Evolutionary conservation across 2,888 invertebrate genomes (phyloP), one percentile per base, ranked within the genome.

Genomic region (Synergus laeviventris): DNA sequence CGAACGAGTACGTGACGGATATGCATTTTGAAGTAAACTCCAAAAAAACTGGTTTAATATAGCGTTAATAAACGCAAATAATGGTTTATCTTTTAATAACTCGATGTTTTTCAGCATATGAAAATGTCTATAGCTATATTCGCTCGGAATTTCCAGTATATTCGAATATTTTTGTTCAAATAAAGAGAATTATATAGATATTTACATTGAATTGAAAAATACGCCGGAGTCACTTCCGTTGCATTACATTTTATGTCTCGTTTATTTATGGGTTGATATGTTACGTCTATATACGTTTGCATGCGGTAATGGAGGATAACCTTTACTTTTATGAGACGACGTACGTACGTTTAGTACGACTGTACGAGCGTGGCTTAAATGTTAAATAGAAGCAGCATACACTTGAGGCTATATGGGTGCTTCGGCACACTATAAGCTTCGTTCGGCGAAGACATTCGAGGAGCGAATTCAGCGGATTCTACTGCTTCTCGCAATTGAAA

Each of bases 401-500:
- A 56, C 11, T 56, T 21, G 21, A 56, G 56, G 12, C 21, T 56
- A 4, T 56, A 56, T 56, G 56, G 56, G 56, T 21, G 21, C 21
- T 56, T 56, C 56, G 11, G 21, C 21, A 56, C 12, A 21, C 56
- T n/a, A 21, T 56, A 56, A 77, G 79, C 73, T 78, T 74, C 76
- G 64, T 78, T 79, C 64, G 49, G 64, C 36, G 76, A 74, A 78
- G 76, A 74, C 73, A 76, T 76, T 73, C 73, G 64, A 80, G 76
- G 70, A 49, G 36, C 61, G 73, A 73, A 76, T 59, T 62, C 54
- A 38, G 31, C 38, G 36, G 60, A 36, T 31, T 73, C 45, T 36
- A 59, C 73, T 49, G 75, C 56, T 38, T 78, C 56, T 78, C 66
- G 73, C 75, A 66, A 80, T 78, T 80, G 80, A 80, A 80, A 78